These are phyloP conservation scores for Psephotus haematonotus DNA, from an alignment of 2,113 vertebrate species.

Conservation along the genomic window DNA sequence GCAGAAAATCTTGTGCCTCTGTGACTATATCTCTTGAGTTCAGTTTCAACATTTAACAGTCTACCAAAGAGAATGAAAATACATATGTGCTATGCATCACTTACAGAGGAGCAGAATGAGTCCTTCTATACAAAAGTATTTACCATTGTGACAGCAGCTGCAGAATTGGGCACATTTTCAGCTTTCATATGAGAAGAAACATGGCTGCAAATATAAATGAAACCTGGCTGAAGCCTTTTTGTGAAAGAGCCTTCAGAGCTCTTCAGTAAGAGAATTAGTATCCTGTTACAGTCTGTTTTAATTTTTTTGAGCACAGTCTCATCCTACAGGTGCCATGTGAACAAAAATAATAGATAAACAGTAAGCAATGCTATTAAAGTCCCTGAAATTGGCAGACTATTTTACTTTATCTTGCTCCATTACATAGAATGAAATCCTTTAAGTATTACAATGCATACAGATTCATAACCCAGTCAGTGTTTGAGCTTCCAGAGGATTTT, in stretches of 20 bases:
- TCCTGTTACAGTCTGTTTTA: not conserved
- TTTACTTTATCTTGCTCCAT: not conserved
- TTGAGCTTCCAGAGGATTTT: not conserved
- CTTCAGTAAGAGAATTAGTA: not conserved
- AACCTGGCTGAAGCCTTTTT: not conserved
- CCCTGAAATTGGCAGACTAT: not conserved
- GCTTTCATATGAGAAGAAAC: slow-evolving; percentile 6
- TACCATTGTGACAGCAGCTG: slow-evolving; percentile 18
- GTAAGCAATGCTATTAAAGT: not conserved
- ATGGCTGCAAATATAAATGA: not conserved
- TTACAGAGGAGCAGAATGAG: not conserved
- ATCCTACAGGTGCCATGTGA: not conserved
- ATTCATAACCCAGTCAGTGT: not conserved
- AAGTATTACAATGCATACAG: not conserved
- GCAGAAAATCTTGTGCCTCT: not conserved
- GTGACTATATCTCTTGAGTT: not conserved
- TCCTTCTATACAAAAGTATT: not conserved
- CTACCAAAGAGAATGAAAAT: not conserved
- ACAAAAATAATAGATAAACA: not conserved
- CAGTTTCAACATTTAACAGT: not conserved
- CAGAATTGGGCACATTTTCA: not conserved
- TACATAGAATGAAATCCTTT: not conserved
- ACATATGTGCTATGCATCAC: not conserved
- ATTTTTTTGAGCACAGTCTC: not conserved
- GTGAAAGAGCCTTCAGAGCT: not conserved